Conservation (phyloP, 1,140 invertebrate genomes). For the Drosophila pectinifera region DNA sequence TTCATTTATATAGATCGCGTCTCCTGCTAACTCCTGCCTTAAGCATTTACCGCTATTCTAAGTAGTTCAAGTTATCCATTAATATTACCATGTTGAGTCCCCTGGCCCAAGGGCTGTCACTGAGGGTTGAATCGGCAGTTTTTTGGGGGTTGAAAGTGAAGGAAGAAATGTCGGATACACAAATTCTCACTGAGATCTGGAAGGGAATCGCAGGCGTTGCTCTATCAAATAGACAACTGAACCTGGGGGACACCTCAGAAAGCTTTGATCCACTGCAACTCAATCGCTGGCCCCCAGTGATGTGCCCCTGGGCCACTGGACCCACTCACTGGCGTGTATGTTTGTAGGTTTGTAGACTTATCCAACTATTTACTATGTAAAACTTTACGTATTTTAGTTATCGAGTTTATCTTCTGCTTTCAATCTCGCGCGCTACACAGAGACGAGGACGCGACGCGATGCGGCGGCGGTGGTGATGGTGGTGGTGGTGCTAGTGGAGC, state of each 20-base stretch:
- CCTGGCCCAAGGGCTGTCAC: constrained; percentile 14
- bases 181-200: constrained; percentile 23
- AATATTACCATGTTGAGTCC: constrained; percentile 39
- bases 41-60: constrained; percentile 69
- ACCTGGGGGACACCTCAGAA: constrained; percentile 17
- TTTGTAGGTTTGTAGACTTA: constrained; percentile 70
- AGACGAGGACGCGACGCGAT: constrained; percentile 63
- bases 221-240: constrained; percentile 57
- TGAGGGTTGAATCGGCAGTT: constrained; percentile 28
- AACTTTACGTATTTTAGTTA: constrained; percentile 84
- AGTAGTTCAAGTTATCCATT: constrained; percentile 67
- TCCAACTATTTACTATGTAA: constrained; percentile 83
- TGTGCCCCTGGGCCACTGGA: constrained; percentile 21
- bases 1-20: constrained; percentile 45
- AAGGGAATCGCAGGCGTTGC: constrained; percentile 14
- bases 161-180: constrained; percentile 28
- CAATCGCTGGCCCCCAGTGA: constrained; percentile 8
- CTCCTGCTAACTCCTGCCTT: constrained; percentile 51
- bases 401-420: constrained; percentile 74
- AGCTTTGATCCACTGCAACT: constrained; percentile 17
- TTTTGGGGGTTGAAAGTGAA: constrained; percentile 31
- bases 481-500: constrained; percentile 40
- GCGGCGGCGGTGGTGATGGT: constrained; percentile 47
- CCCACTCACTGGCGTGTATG: constrained; percentile 35
- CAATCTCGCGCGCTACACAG: constrained; percentile 45